These are phyloP conservation scores for Aspidiotus destructor DNA, from an alignment of 2,888 invertebrate species.

Conservation along the genomic window DNA sequence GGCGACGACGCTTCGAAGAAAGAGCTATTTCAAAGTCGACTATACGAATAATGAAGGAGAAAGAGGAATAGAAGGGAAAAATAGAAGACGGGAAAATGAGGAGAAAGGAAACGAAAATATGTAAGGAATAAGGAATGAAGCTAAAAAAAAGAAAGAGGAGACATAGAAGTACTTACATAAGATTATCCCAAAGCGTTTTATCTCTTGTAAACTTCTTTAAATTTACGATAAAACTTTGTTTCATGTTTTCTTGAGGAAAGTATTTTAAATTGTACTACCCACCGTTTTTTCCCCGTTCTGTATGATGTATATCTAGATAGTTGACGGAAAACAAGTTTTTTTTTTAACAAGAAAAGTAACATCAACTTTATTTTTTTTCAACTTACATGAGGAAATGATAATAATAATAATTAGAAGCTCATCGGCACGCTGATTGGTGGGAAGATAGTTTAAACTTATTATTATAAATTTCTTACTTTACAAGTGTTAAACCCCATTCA, in stretches of 20 bases:
- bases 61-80: neutral
- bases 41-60: neutral
- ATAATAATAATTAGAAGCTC: too few species aligned
- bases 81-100: neutral
- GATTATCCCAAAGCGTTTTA: slow-evolving; percentile 30
- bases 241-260: slow-evolving; percentile 24
- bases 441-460: too few species aligned
- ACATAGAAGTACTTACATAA: slow-evolving; percentile 8
- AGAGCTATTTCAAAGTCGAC: neutral
- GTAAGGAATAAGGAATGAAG: neutral
- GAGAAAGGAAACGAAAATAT: neutral
- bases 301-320: too few species aligned
- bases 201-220: slow-evolving; percentile 30
- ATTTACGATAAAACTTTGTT: slow-evolving; percentile 32
- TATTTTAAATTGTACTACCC: slow-evolving; percentile 26
- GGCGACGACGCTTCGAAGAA: neutral
- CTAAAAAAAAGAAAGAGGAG: neutral
- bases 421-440: too few species aligned
- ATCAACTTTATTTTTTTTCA: too few species aligned
- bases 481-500: too few species aligned
- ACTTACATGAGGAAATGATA: too few species aligned
- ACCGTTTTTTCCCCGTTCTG: neutral
- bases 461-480: too few species aligned
- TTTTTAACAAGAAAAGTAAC: too few species aligned
- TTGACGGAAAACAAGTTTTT: too few species aligned